phyloP scores from a whole-genome alignment of 2,113 vertebrate species.

The Eira barbara region DNA sequence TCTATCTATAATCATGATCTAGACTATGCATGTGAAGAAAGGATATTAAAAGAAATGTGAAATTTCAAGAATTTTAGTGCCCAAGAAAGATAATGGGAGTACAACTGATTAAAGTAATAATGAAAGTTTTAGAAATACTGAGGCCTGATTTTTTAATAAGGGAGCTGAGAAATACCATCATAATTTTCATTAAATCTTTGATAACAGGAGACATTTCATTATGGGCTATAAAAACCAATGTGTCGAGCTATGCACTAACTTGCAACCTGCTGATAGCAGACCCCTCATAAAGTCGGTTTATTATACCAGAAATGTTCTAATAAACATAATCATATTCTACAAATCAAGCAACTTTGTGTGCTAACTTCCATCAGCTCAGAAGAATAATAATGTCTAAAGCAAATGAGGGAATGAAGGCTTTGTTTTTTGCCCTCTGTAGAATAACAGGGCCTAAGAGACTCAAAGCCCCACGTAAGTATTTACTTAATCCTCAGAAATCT shows the following conservation, averaged over 20 bases:
- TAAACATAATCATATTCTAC: constrained; percentile 54
- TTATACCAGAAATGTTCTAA: constrained; percentile 57
- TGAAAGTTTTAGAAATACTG: constrained; percentile 60
- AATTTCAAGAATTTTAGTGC: constrained; percentile 36
- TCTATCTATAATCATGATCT: background rate
- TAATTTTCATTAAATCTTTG: constrained; percentile 64
- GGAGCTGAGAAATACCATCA: constrained; percentile 42
- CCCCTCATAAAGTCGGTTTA: constrained; percentile 41
- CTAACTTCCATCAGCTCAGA: background rate
- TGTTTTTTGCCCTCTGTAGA: background rate
- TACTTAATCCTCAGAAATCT: constrained; percentile 8
- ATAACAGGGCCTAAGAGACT: background rate
- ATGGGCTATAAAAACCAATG: constrained; percentile 39
- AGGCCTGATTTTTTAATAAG: constrained; percentile 58
- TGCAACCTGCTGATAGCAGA: constrained; percentile 49
- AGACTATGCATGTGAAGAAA: constrained; percentile 47
- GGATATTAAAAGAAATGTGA: constrained; percentile 32
- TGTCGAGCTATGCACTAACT: constrained; percentile 36
- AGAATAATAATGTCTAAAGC: background rate
- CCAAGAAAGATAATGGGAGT: constrained; percentile 26
- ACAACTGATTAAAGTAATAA: constrained; percentile 71
- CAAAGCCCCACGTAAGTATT: background rate
- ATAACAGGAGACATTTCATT: constrained; percentile 56
- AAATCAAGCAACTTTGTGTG: constrained; percentile 21
- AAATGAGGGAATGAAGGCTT: background rate